Percentiles rank a stretch among this genome's conserved stretches.
Evolutionary conservation across 2,797 vertebrate genomes (phyloP).

Genomic region (Spondyliosoma cantharus): DNA sequence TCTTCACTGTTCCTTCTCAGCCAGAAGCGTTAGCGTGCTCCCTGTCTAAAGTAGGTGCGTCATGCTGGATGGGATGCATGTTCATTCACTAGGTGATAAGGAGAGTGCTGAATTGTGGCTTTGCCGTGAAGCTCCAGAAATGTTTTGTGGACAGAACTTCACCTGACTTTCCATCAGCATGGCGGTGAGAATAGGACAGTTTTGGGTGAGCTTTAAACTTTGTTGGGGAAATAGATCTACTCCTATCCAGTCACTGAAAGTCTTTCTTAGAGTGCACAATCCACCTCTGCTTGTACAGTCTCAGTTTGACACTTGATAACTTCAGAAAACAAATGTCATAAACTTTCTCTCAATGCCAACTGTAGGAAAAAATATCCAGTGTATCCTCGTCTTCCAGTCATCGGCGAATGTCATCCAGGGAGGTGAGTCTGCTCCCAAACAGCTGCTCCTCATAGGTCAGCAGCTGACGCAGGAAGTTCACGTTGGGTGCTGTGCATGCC

Average conservation of each 20-base stretch:
- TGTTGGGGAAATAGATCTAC: background rate
- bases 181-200: too few species aligned
- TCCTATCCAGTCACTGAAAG: constrained; percentile 13
- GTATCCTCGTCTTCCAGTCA: constrained; percentile 49
- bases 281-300: constrained; percentile 16
- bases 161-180: too few species aligned
- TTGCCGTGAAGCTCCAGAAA: too few species aligned
- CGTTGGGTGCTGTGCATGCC: constrained; percentile 74
- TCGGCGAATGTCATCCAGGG: constrained; percentile 73
- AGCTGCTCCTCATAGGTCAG: constrained; percentile 78
- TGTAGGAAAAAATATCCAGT: background rate
- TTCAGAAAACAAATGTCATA: background rate
- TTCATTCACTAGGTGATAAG: too few species aligned
- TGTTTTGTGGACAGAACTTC: too few species aligned
- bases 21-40: too few species aligned
- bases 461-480: constrained; percentile 79
- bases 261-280: constrained; percentile 21
- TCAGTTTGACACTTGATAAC: constrained; percentile 8
- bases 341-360: background rate
- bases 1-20: too few species aligned
- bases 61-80: too few species aligned
- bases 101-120: too few species aligned
- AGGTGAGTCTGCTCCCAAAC: constrained; percentile 76
- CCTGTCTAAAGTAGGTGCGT: too few species aligned
- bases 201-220: constrained; percentile 6